Conservation (phyloP, 30 jellyfish, hydroid and myxozoan genomes). For the Morbakka virulenta region DNA sequence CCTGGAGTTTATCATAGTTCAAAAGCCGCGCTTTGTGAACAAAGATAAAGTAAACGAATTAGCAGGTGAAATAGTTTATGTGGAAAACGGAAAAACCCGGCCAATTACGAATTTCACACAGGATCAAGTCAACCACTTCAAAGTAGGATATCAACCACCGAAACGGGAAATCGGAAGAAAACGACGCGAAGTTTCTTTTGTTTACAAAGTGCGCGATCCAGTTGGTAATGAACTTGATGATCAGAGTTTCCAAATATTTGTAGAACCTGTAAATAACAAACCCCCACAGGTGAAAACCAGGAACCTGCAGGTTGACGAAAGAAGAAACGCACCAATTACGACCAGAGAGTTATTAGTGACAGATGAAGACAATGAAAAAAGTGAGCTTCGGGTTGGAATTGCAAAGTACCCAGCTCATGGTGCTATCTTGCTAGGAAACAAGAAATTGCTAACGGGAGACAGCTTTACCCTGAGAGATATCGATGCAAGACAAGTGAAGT, state of each 20-base stretch:
- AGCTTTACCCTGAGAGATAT: conserved; percentile 62
- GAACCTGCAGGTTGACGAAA: conserved; percentile 68
- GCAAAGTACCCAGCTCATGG: conserved; percentile 74
- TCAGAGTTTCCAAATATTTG: conserved; percentile 59
- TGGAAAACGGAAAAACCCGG: conserved; percentile 7
- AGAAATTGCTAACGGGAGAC: conserved; percentile 62
- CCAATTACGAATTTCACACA: conserved; percentile 62
- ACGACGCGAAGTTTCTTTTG: conserved; percentile 56
- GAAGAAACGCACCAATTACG: conserved; percentile 54
- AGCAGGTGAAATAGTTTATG: conserved; percentile 69
- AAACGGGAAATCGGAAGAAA: conserved; percentile 62
- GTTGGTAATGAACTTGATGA: conserved; percentile 63
- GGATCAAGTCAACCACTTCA: conserved; percentile 77
- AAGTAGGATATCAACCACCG: conserved; percentile 81
- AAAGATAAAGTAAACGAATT: conserved; percentile 11
- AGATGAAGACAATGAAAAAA: conserved; percentile 76
- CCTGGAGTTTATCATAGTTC: conserved; percentile 45
- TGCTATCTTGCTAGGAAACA: conserved; percentile 39
- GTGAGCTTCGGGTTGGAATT: conserved; percentile 57
- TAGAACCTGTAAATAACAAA: conserved; percentile 78
- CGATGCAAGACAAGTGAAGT: conserved; percentile 39
- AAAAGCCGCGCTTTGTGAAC: conserved; percentile 52
- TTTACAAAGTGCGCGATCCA: conserved; percentile 67
- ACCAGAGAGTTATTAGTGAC: conserved; percentile 38
- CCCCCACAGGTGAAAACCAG: conserved; percentile 68